Evolutionary conservation across 2,888 invertebrate species (phyloP).

Genomic region (Erebia ligea): DNA sequence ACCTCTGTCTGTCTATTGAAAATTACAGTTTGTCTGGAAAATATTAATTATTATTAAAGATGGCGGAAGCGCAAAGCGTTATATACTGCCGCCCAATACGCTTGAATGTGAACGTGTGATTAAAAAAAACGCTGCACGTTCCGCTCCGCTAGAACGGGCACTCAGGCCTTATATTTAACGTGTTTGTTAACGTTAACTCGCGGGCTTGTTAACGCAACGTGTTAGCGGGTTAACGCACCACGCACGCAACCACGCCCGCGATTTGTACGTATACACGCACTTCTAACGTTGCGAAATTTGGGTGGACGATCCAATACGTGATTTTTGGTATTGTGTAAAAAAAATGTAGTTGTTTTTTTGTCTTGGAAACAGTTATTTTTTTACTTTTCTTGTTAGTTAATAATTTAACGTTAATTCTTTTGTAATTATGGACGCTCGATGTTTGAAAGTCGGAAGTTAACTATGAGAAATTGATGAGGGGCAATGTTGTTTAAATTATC

Average conservation of each 20-base stretch:
- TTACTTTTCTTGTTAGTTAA: background rate
- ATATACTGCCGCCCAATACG: too few species aligned
- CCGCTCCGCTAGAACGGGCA: too few species aligned
- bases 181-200: background rate
- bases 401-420: background rate
- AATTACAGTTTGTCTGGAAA: too few species aligned
- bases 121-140: too few species aligned
- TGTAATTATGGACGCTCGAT: background rate
- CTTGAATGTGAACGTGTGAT: too few species aligned
- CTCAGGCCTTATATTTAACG: background rate
- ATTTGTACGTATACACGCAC: background rate
- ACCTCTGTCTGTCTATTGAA: too few species aligned
- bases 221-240: too few species aligned
- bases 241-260: conserved; percentile 8
- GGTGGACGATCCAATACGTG: conserved; percentile 26
- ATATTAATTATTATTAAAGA: too few species aligned
- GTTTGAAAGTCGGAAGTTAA: background rate
- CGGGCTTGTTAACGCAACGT: too few species aligned
- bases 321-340: conserved; percentile 2
- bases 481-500: background rate
- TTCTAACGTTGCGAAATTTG: conserved; percentile 4
- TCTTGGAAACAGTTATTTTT: conserved; percentile 1
- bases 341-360: background rate
- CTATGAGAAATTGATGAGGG: background rate
- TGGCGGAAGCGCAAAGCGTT: too few species aligned